A percentile compares a stretch with the other conserved stretches of the same genome.
These are phyloP conservation scores for Esox niger DNA, from an alignment of 2,113 vertebrate species.

Conservation along the genomic window DNA sequence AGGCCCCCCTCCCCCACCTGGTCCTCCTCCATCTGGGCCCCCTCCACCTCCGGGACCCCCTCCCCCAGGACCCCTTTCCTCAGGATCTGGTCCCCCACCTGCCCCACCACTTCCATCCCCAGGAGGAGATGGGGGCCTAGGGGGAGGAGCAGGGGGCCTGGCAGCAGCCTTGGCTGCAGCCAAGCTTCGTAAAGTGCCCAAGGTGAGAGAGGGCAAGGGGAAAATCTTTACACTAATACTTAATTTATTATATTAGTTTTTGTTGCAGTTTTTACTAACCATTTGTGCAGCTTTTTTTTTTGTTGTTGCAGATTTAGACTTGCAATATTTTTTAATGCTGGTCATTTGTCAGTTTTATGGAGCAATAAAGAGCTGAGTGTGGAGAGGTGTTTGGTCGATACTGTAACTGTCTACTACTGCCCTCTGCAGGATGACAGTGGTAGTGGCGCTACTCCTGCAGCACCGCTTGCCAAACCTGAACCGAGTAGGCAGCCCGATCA, in stretches of 20 bases:
- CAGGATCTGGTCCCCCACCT: conserved; percentile 63
- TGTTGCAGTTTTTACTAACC: too few species aligned
- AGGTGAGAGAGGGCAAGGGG: conserved; percentile 63
- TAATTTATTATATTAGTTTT: neutral
- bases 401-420: conserved; percentile 34
- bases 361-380: neutral
- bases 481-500: too few species aligned
- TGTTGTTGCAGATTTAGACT: neutral
- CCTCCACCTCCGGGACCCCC: conserved; percentile 72
- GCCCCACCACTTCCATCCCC: conserved; percentile 75
- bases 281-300: too few species aligned
- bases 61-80: conserved; percentile 71
- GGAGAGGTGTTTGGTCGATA: neutral
- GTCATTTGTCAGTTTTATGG: neutral
- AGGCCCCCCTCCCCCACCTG: conserved; percentile 25
- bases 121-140: conserved; percentile 54
- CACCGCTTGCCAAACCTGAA: conserved; percentile 57
- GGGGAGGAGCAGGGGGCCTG: conserved; percentile 64
- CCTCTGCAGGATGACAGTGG: conserved; percentile 74
- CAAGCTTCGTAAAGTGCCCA: conserved; percentile 84
- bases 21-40: conserved; percentile 57
- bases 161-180: conserved; percentile 83
- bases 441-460: conserved; percentile 21
- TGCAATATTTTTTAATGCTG: neutral
- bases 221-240: neutral